Base-by-base conservation (phyloP, 2,888 invertebrate genomes). In the Itoplectis maculator region DNA sequence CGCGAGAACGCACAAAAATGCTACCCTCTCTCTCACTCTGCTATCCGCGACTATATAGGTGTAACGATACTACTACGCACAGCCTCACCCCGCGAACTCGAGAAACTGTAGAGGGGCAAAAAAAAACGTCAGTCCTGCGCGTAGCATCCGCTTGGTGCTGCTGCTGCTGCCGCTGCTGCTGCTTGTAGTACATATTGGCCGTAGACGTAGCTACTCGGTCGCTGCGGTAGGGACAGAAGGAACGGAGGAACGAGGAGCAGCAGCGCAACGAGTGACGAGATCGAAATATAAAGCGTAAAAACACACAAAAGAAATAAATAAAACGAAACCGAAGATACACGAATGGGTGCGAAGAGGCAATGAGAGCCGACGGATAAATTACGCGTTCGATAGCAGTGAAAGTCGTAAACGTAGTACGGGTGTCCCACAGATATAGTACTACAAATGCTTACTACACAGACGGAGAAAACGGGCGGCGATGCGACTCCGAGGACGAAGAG, bases 61-160 rank as follows among this genome's bases (percentile, higher is more conserved):
- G 40, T 40, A 42, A 8, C 11, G n/a, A 40, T 51, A 45, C 68
- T 37, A 59, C 66, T 72, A 79, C 49, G 83, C 61, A 61, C 78
- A 85, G 84, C 85, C 85, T 85, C 84, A 84, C 85, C 84, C 84
- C 84, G 68, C 69, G 69, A 79, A 79, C 66, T 45, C 59, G 23
- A 82, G 61, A 78, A 63, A 73, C 65, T 51, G 45, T 63, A 51
- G 59, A 63, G 56, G 37, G 20, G 69, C 54, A 54, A 70, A 65
- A 82, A 73, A 75, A 72, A 78, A 73, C 82, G 81, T 73, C 81
- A 74, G 78, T 74, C 81, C 74, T 82, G 81, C 78, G 82, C 74
- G 75, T 20, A 66, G 68, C 73, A 73, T 51, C 66, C 61, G 66
- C 56, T 49, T 63, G 61, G 42, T 75, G 76, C 42, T 23, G 66